A percentile compares a stretch with the other conserved stretches of the same genome.
These are phyloP conservation scores for Brachyrhaphis roseni DNA, from an alignment of 2,797 vertebrate genomes.

Conservation along the genomic window DNA sequence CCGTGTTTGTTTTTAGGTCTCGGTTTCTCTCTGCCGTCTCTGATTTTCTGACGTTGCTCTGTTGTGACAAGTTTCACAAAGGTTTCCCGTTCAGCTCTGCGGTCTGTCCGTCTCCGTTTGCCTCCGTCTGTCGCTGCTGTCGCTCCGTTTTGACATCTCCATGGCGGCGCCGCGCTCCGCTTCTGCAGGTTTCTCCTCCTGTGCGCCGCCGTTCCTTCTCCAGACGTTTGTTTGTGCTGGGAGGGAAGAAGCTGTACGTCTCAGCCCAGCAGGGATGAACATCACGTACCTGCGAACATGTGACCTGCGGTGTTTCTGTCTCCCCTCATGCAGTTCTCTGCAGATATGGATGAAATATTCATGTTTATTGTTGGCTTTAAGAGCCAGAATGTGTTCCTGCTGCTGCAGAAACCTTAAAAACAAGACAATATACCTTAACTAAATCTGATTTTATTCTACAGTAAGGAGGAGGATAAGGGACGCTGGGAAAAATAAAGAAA, in stretches of 20 bases:
- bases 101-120: conserved; percentile 24
- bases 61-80: conserved; percentile 63
- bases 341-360: conserved; percentile 32
- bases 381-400: not conserved
- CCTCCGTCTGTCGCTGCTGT: conserved; percentile 44
- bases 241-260: conserved; percentile 44
- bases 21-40: conserved; percentile 14
- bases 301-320: conserved; percentile 52
- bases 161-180: conserved; percentile 36
- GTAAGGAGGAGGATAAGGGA: not conserved
- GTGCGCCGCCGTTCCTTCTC: conserved; percentile 36
- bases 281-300: conserved; percentile 59
- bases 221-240: conserved; percentile 33
- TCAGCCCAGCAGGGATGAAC: conserved; percentile 34
- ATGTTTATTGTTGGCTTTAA: conserved; percentile 31
- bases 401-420: not conserved
- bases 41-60: conserved; percentile 34
- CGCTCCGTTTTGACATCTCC: conserved; percentile 51
- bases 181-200: conserved; percentile 31
- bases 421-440: not conserved
- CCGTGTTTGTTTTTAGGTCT: conserved; percentile 4
- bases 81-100: conserved; percentile 32
- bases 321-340: conserved; percentile 16
- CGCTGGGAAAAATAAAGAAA: too few species aligned
- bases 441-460: not conserved